phyloP scores from a whole-genome alignment of 2,888 invertebrate genomes.

The Amphipyra berbera region DNA sequence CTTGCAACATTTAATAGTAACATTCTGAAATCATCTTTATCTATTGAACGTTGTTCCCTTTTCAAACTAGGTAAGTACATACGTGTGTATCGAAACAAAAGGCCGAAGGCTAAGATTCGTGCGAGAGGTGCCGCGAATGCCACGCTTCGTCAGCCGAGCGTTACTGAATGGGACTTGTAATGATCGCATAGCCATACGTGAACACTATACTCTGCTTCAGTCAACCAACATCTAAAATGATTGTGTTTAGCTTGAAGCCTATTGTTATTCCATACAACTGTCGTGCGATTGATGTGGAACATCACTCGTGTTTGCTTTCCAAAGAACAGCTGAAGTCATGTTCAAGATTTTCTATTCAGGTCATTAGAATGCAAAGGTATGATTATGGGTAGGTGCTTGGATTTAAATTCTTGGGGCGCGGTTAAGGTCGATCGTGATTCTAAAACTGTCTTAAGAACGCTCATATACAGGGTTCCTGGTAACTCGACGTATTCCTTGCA shows the following conservation, averaged over 20 bases:
- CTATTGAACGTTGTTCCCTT: constrained; percentile 29
- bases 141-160: constrained; percentile 81
- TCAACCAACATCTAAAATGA: constrained; percentile 45
- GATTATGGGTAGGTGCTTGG: too few relatives aligned
- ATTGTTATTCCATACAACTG: constrained; percentile 28
- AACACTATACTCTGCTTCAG: constrained; percentile 47
- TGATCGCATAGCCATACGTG: constrained; percentile 66
- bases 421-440: too few relatives aligned
- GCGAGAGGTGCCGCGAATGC: constrained; percentile 69
- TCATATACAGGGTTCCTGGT: too few relatives aligned
- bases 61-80: constrained; percentile 20
- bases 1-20: too few relatives aligned
- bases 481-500: too few relatives aligned
- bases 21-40: neutral
- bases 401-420: too few relatives aligned
- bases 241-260: constrained; percentile 38
- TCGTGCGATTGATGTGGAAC: constrained; percentile 21
- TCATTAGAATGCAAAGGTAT: neutral
- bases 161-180: constrained; percentile 79
- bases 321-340: constrained; percentile 4
- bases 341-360: constrained; percentile 2
- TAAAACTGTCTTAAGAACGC: too few relatives aligned
- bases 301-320: constrained; percentile 31
- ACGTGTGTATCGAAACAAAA: constrained; percentile 48
- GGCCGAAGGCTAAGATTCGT: constrained; percentile 69